Evolutionary conservation across 2,888 invertebrate genomes (phyloP), one percentile per base, ranked within the genome.

Genomic region (Leucoma salicis): DNA sequence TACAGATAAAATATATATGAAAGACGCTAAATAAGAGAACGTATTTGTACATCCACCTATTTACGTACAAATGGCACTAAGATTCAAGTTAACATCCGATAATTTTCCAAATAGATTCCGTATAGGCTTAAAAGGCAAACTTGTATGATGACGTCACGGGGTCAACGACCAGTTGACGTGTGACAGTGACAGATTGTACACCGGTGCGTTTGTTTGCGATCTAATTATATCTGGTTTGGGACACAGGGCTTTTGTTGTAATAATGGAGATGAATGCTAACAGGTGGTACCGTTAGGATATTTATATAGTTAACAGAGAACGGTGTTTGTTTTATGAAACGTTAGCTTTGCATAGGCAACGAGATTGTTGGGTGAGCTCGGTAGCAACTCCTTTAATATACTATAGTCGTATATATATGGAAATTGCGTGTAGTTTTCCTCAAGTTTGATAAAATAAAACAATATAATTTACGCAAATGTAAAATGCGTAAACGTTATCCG

Each of bases 161-260:
- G 68, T 62, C 58, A 57, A 49, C 49, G 65, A 57, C 62, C 60
- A 38, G 31, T 35, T 49, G 57, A 56, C 52, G 45, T 49, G 50
- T 48, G 35, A 39, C 43, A 45, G 47, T 58, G 56, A 63, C 54
- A 39, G 50, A 50, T 47, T 37, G 10, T 16, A 16, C 34, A 32
- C 42, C 42, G 42, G 44, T 47, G 49, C 29, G 51, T 53, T 55
- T 63, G 60, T 68, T 60, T 55, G 58, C 31, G 15, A 42, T 34
- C 49, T 62, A 57, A 64, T 63, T 63, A 62, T 62, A 64, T 29
- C 28, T 36, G 33, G 24, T 35, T 40, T 46, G 42, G 44, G 16
- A 28, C 4, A 16, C n/a, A 18, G 32, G 32, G 24, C 32, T 39
- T 33, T 14, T 13, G 3, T 27, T 15, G 13, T n/a, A 28, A 28